Conservation (phyloP, 2,888 invertebrate genomes). For the Adelognathus sp. region DNA sequence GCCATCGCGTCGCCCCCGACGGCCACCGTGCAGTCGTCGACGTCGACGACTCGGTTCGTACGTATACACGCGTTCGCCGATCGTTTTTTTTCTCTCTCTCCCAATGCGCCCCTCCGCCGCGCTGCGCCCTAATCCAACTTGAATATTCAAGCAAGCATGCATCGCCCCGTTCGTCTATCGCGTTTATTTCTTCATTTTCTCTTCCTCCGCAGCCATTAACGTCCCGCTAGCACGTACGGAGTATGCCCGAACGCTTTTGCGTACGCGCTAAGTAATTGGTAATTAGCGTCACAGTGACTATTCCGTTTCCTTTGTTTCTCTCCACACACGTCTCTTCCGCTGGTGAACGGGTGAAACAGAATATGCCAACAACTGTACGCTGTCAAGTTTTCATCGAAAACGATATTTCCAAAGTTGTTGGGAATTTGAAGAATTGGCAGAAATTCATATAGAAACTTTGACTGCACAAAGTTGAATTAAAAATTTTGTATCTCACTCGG, state of each 20-base stretch:
- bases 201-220: slow-evolving; percentile 19
- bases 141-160: slow-evolving; percentile 42
- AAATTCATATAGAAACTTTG: too few relatives aligned
- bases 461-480: too few relatives aligned
- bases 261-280: slow-evolving; percentile 51
- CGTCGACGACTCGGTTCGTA: slow-evolving; percentile 9
- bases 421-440: background rate
- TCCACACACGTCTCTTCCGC: background rate
- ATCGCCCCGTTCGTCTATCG: slow-evolving; percentile 15
- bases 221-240: slow-evolving; percentile 33
- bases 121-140: slow-evolving; percentile 36
- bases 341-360: background rate
- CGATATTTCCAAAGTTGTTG: background rate
- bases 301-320: background rate
- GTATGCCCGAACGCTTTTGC: slow-evolving; percentile 15
- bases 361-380: background rate
- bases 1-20: slow-evolving; percentile 65
- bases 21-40: slow-evolving; percentile 13
- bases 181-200: slow-evolving; percentile 16
- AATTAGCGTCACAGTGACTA: slow-evolving; percentile 40
- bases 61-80: slow-evolving; percentile 5
- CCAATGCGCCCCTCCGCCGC: background rate
- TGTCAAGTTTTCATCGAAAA: background rate
- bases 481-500: too few relatives aligned
- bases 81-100: slow-evolving; percentile 31